Conservation (phyloP, 1,140 invertebrate species). For the Polyergus mexicanus region DNA sequence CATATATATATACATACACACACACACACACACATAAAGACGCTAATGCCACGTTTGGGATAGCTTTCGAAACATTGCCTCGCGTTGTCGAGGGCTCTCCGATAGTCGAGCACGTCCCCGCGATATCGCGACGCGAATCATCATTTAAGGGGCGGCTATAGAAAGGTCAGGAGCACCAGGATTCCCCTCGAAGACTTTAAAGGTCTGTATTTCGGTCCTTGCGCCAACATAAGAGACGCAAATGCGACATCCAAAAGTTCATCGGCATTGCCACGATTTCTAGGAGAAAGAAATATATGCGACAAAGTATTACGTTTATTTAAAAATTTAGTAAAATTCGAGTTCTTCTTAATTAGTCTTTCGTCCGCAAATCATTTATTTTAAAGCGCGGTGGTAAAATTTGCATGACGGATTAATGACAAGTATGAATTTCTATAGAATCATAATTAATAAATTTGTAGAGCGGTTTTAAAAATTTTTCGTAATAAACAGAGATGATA, state of each 20-base stretch:
- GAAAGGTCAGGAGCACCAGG: slow-evolving; percentile 46
- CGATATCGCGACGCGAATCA: slow-evolving; percentile 47
- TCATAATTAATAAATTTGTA: not conserved
- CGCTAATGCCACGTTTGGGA: slow-evolving; percentile 51
- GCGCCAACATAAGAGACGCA: slow-evolving; percentile 16
- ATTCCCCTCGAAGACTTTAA: slow-evolving; percentile 51
- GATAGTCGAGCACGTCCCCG: slow-evolving; percentile 10
- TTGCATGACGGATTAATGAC: not conserved
- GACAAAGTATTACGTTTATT: not conserved
- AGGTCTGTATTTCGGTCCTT: slow-evolving; percentile 43
- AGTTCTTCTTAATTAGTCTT: not conserved
- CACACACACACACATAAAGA: not conserved
- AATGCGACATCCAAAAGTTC: not conserved
- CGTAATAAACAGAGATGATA: not conserved
- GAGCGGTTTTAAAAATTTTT: not conserved
- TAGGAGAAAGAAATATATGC: not conserved
- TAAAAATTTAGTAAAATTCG: not conserved
- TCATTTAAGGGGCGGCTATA: slow-evolving; percentile 43
- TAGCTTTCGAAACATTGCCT: slow-evolving; percentile 52
- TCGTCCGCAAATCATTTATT: not conserved
- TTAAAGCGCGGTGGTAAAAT: not conserved
- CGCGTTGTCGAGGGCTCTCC: slow-evolving; percentile 46
- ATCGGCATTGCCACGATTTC: not conserved
- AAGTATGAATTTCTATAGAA: not conserved
- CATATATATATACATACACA: no score